These are phyloP conservation scores for Actias luna DNA, from an alignment of 2,888 invertebrate genomes.

Conservation along the genomic window DNA sequence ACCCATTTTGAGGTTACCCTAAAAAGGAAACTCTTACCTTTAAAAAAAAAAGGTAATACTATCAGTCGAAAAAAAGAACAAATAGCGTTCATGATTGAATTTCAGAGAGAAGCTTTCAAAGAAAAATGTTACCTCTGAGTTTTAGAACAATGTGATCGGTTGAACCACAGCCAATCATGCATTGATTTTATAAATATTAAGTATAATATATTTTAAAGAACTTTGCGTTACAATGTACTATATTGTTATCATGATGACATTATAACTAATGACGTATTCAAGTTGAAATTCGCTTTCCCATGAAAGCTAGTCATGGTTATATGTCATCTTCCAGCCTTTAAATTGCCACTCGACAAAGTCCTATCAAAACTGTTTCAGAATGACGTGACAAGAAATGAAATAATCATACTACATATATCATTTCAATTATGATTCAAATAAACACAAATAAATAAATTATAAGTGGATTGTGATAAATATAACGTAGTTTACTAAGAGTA, in stretches of 20 bases:
- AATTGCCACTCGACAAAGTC: too few species aligned
- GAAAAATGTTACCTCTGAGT: constrained; percentile 22
- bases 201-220: not conserved
- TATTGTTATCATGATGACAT: not conserved
- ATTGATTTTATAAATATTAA: not conserved
- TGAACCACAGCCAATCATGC: constrained; percentile 13
- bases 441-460: too few species aligned
- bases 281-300: too few species aligned
- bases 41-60: constrained; percentile 12
- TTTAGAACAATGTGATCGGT: constrained; percentile 17
- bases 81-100: constrained; percentile 19
- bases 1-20: constrained; percentile 14
- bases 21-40: constrained; percentile 17
- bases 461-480: too few species aligned
- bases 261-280: not conserved
- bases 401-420: too few species aligned
- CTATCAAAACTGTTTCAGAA: too few species aligned
- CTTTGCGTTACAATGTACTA: not conserved
- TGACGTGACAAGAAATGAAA: too few species aligned
- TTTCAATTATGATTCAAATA: too few species aligned
- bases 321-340: too few species aligned
- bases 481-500: too few species aligned
- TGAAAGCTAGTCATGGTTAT: too few species aligned
- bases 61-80: constrained; percentile 13
- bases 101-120: constrained; percentile 24